phyloP scores from a whole-genome alignment of 2,113 vertebrate genomes.

The Cyphomyrus discorhynchus region DNA sequence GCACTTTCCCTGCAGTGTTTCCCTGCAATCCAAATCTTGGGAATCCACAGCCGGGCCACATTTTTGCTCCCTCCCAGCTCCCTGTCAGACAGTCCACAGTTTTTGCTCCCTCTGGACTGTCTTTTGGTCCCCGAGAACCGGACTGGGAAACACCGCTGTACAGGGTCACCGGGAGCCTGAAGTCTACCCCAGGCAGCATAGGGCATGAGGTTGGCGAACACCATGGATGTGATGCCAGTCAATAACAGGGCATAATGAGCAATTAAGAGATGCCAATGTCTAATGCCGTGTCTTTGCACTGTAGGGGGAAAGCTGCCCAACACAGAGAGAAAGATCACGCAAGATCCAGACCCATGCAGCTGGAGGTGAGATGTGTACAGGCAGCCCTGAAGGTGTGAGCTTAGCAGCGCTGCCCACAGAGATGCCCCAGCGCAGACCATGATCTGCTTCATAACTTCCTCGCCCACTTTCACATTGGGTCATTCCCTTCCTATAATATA shows the following conservation, averaged over 20 bases:
- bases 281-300: background rate
- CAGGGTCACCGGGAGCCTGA: background rate
- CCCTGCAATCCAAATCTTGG: background rate
- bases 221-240: background rate
- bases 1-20: background rate
- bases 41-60: background rate
- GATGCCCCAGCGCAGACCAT: background rate
- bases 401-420: background rate
- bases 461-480: background rate
- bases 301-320: background rate
- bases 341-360: background rate
- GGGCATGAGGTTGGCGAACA: background rate
- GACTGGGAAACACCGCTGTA: background rate
- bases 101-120: background rate
- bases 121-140: background rate
- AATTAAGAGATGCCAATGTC: background rate
- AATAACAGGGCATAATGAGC: background rate
- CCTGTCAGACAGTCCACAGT: background rate
- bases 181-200: background rate
- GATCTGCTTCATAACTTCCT: background rate
- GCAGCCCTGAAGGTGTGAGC: background rate
- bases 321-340: background rate
- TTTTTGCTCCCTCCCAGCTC: background rate
- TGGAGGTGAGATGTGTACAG: background rate
- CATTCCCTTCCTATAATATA: background rate